These are phyloP conservation scores for Tenrec ecaudatus DNA, from an alignment of 2,113 vertebrate species.

Conservation along the genomic window DNA sequence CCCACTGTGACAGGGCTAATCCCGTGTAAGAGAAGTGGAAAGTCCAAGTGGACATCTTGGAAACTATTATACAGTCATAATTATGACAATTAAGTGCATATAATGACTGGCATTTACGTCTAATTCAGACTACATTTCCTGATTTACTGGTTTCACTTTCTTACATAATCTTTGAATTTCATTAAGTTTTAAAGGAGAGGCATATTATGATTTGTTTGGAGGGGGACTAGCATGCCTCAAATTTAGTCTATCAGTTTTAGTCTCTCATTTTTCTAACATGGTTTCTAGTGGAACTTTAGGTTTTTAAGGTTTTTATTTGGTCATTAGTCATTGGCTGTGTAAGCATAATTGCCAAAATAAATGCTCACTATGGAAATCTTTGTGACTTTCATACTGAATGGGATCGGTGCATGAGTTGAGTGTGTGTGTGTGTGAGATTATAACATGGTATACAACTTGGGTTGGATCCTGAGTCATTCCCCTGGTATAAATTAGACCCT, in stretches of 20 bases:
- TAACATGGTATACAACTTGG: neutral
- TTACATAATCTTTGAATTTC: conserved; percentile 56
- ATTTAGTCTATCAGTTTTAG: neutral
- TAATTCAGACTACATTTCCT: conserved; percentile 26
- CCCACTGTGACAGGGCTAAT: neutral
- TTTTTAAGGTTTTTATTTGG: neutral
- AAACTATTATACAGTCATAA: neutral
- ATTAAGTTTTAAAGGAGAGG: conserved; percentile 38
- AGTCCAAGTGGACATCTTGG: neutral
- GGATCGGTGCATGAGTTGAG: neutral
- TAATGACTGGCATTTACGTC: conserved; percentile 49
- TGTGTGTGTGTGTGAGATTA: neutral
- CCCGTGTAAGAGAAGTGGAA: neutral
- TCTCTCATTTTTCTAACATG: conserved; percentile 46
- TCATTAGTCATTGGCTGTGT: neutral
- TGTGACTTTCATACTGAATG: conserved; percentile 31
- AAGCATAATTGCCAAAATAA: conserved; percentile 30
- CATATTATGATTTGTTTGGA: neutral
- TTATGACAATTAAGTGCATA: neutral
- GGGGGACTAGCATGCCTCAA: neutral
- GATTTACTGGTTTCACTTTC: conserved; percentile 38
- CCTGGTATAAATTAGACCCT: conserved; percentile 51
- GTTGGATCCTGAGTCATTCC: conserved; percentile 56
- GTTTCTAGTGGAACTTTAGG: neutral
- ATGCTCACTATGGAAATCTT: neutral